Conservation (phyloP, 2,113 vertebrate species). For the Vimba vimba region DNA sequence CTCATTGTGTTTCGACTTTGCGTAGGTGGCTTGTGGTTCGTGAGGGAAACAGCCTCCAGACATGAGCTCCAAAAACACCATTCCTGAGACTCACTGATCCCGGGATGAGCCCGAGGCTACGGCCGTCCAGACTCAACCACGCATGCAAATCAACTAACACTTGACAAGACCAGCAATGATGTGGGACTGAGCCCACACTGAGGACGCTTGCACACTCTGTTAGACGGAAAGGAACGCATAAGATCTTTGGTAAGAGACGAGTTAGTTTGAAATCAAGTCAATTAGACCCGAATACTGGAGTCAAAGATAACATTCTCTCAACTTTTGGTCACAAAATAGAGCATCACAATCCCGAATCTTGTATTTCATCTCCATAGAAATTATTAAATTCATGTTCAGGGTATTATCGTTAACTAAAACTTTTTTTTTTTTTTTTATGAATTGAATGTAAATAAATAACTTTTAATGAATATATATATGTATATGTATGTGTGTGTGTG, state of each 20-base stretch:
- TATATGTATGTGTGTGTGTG: too few species aligned
- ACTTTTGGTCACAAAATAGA: not conserved
- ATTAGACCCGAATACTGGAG: not conserved
- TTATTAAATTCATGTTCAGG: too few species aligned
- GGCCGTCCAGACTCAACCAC: slow-evolving; percentile 8
- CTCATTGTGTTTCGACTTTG: not conserved
- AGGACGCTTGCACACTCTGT: not conserved
- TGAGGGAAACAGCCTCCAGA: slow-evolving; percentile 22
- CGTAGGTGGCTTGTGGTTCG: slow-evolving; percentile 3
- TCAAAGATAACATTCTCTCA: not conserved
- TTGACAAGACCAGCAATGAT: slow-evolving; percentile 15
- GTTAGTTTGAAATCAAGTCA: not conserved
- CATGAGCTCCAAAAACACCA: not conserved
- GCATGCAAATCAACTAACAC: slow-evolving; percentile 31
- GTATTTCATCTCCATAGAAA: too few species aligned
- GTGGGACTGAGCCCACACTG: not conserved
- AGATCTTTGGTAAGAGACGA: not conserved
- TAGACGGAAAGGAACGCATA: not conserved
- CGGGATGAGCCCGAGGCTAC: slow-evolving; percentile 5
- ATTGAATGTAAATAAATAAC: too few species aligned
- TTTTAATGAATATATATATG: too few species aligned
- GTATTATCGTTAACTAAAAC: too few species aligned
- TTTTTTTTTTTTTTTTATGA: too few species aligned
- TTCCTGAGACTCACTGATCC: slow-evolving; percentile 16
- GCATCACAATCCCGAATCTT: too few species aligned